Percentiles rank a stretch among this genome's conserved stretches.
Evolutionary conservation across 2,113 vertebrate genomes (phyloP).

Genomic region (Trachemys scripta): DNA sequence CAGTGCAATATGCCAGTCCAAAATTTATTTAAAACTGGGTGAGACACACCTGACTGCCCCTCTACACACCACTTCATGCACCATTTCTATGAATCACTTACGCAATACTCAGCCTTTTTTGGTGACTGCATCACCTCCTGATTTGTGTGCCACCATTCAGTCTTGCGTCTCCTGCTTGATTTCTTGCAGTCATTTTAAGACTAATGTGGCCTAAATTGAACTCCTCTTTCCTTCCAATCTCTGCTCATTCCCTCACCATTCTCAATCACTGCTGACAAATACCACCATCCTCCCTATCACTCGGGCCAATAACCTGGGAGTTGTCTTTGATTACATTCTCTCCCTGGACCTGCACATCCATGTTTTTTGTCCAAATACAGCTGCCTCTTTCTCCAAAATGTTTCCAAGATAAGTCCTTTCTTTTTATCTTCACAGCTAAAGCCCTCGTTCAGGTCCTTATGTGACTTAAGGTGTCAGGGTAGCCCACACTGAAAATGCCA

Average conservation of each 20-base stretch:
- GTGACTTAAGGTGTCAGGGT: neutral
- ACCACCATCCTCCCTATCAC: neutral
- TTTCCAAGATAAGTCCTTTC: constrained; percentile 41
- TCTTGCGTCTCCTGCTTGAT: neutral
- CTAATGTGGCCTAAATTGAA: neutral
- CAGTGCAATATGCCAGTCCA: neutral
- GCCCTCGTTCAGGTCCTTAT: constrained; percentile 10
- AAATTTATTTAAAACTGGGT: neutral
- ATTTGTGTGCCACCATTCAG: neutral
- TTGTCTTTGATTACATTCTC: neutral
- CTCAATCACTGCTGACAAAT: neutral
- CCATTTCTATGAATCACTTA: neutral
- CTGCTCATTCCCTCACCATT: neutral
- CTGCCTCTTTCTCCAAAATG: neutral
- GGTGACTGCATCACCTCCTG: accelerated
- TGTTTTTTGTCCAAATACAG: constrained; percentile 39
- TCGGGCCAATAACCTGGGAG: constrained; percentile 21
- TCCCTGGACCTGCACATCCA: neutral
- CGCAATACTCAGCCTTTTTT: neutral
- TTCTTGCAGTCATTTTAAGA: neutral
- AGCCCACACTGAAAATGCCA: no score
- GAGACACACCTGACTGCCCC: neutral
- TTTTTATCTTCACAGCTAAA: constrained; percentile 36
- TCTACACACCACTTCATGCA: neutral
- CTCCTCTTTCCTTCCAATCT: neutral